These are phyloP conservation scores for Dryomyza anilis DNA, from an alignment of 2,888 invertebrate genomes.

Conservation along the genomic window DNA sequence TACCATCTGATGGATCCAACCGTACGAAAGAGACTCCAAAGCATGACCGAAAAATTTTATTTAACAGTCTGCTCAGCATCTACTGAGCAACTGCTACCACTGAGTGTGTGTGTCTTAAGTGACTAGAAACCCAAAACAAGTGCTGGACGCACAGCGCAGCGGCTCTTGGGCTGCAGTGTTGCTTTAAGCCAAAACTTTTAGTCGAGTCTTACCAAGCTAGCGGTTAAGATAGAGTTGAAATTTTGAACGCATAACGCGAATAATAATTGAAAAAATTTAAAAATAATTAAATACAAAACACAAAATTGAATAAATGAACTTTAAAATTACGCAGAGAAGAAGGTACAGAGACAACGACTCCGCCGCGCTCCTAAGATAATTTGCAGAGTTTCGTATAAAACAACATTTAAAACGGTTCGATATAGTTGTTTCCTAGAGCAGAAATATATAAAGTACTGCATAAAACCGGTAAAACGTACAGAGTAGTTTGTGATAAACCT, in stretches of 20 bases:
- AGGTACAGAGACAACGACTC: too few relatives aligned
- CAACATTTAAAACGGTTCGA: too few relatives aligned
- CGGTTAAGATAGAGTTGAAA: slow-evolving; percentile 1
- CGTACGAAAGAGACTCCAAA: background rate
- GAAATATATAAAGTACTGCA: too few relatives aligned
- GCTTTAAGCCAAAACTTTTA: slow-evolving; percentile 15
- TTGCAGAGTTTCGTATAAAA: too few relatives aligned
- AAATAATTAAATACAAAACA: slow-evolving; percentile 25
- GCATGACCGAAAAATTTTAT: slow-evolving; percentile 21
- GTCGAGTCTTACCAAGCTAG: slow-evolving; percentile 19
- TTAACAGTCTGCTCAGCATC: slow-evolving; percentile 24
- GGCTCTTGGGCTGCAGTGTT: slow-evolving; percentile 6
- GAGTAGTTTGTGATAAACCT: background rate
- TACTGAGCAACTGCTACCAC: slow-evolving; percentile 21
- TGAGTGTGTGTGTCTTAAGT: too few relatives aligned
- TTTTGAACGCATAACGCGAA: background rate
- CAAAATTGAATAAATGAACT: background rate
- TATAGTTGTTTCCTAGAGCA: too few relatives aligned
- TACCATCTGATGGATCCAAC: background rate
- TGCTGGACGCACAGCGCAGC: background rate
- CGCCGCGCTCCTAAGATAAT: too few relatives aligned
- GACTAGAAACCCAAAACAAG: background rate
- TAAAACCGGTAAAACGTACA: background rate
- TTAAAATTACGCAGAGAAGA: background rate
- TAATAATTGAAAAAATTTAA: slow-evolving; percentile 15